A percentile compares a stretch with the other conserved stretches of the same genome.
Conservation (phyloP, 2,888 invertebrate species). For the Agrypnus murinus region DNA sequence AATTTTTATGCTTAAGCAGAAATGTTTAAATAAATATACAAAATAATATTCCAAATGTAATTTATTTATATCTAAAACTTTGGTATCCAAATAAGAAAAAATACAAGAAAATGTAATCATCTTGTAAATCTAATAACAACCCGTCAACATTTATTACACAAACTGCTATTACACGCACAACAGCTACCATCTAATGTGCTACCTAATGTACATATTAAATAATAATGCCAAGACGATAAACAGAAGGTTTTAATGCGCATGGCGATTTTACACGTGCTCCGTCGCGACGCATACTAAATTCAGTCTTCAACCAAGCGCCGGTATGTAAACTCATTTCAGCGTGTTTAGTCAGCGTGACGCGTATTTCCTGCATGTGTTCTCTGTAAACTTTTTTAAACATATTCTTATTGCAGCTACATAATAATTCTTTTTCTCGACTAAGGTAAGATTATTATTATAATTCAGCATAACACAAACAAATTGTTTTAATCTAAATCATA, state of each 20-base stretch:
- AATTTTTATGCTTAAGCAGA: too few species aligned
- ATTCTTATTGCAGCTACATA: too few species aligned
- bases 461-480: not conserved
- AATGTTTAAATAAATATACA: too few species aligned
- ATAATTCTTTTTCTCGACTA: not conserved
- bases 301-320: slow-evolving; percentile 53
- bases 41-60: too few species aligned
- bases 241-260: slow-evolving; percentile 51
- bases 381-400: not conserved
- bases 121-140: too few species aligned
- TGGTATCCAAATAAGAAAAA: too few species aligned
- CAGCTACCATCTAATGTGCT: too few species aligned
- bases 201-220: slow-evolving; percentile 28
- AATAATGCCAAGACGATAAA: slow-evolving; percentile 26
- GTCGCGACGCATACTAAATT: slow-evolving; percentile 54
- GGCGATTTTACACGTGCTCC: slow-evolving; percentile 55
- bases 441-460: slow-evolving; percentile 8
- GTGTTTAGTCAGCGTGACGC: slow-evolving; percentile 28
- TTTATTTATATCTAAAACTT: too few species aligned
- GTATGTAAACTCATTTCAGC: slow-evolving; percentile 34
- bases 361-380: slow-evolving; percentile 38
- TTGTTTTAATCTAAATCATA: not conserved
- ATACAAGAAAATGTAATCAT: too few species aligned
- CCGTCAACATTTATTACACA: too few species aligned
- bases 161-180: too few species aligned